Evolutionary conservation across 2,113 vertebrate genomes (phyloP), one percentile per base, ranked within the genome.

Genomic region (Chiloscyllium plagiosum): DNA sequence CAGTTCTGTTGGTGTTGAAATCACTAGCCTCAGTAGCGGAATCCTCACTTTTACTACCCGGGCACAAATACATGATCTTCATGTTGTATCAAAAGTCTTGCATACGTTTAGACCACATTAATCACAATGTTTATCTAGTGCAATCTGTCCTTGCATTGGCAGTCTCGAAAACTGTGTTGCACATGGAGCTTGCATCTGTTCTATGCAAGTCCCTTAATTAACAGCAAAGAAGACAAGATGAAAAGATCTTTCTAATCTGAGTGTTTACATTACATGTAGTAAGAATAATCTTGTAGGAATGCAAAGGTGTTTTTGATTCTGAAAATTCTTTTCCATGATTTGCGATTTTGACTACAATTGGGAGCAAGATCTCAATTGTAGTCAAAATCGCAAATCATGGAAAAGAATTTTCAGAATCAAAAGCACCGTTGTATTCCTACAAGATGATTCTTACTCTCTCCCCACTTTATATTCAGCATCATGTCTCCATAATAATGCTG

Each of bases 71-170:
- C 22, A n/a, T 93, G 61, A 42, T 70, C 37, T 69, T 22, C 92
- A 94, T 69, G 66, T 70, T 94, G 66, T 6, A 22, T 42, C 20
- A 47, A 69, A 94, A 20, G n/a, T 94, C 65, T 94, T 94, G 92
- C 65, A 69, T 70, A 47, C 37, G 26, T 94, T 94, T 94, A 47
- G 92, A 68, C 92, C 92, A 94, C 7, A 94, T 94, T 94, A 94
- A 94, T 94, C 92, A 94, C 42, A 94, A 68, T 69, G 66, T 94
- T 94, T 94, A 94, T 47, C 65, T 22, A 42, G 66, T 8, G 26
- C 65, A 94, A 94, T 94, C 68, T 70, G 92, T 94, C 20, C 37
- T 94, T 37, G 69, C 92, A 22, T 66, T 94, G 65, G 47, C 22
- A 26, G n/a, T 50, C 37, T 94, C 66, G 24, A 26, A 22, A 94